Evolutionary conservation across 2,888 invertebrate species (phyloP).

Genomic region (Drosophila melanosoma): DNA sequence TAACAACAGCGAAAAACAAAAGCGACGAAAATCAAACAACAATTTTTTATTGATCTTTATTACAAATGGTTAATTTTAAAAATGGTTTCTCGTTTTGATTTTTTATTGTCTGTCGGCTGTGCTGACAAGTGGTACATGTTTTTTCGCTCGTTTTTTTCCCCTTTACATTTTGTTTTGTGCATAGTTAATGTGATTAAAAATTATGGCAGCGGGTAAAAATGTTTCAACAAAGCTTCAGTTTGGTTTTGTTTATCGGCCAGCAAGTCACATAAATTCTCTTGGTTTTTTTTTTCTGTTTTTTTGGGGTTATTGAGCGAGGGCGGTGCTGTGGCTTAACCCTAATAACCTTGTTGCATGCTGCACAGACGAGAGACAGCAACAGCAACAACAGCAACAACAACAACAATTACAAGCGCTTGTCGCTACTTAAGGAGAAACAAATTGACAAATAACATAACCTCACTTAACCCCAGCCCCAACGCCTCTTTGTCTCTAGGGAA

Average conservation of each 20-base stretch:
- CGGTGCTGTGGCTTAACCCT: constrained; percentile 63
- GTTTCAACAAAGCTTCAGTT: constrained; percentile 35
- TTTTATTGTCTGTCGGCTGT: constrained; percentile 75
- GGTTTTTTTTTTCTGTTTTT: background rate
- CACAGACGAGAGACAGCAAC: constrained; percentile 27
- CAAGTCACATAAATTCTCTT: constrained; percentile 10
- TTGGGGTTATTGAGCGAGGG: constrained; percentile 23
- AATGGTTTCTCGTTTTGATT: constrained; percentile 52
- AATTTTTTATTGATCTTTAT: constrained; percentile 74
- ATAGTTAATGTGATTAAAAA: constrained; percentile 76
- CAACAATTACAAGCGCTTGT: constrained; percentile 46
- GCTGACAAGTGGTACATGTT: constrained; percentile 80
- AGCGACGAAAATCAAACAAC: constrained; percentile 42
- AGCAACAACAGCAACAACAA: constrained; percentile 19
- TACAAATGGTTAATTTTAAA: constrained; percentile 56
- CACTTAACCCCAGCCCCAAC: constrained; percentile 75
- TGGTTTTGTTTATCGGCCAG: constrained; percentile 34
- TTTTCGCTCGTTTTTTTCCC: constrained; percentile 70
- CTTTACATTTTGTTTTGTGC: constrained; percentile 16
- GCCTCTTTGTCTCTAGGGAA: constrained; percentile 64
- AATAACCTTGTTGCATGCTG: constrained; percentile 72
- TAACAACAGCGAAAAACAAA: constrained; percentile 40
- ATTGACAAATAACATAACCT: constrained; percentile 81
- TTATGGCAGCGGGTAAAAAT: constrained; percentile 65
- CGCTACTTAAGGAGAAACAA: constrained; percentile 77